Base-by-base conservation (phyloP, 2,113 vertebrate species). In the Oncorhynchus clarkii region DNA sequence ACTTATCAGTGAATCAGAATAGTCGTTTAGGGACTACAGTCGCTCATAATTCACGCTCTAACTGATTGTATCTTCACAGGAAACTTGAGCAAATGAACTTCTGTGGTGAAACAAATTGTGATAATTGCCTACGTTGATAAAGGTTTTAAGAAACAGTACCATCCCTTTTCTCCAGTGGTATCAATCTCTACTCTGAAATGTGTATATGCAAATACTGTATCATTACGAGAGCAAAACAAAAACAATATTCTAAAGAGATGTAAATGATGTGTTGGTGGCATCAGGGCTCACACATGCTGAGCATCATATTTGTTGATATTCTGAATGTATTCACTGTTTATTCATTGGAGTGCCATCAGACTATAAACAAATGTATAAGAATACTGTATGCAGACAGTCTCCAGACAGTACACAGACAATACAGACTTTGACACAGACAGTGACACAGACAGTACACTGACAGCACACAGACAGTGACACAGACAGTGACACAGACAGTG, bases 41-140 rank as follows among this genome's bases (percentile, higher is more conserved):
- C 72, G 57, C 75, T 73, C 62, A 74, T 51, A 77, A 73, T 76
- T 85, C 70, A 73, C 45, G 79, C 74, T 72, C 62, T 57, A 20
- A 67, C 24, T 72, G 59, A 75, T 29, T 65, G 62, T 75, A 57
- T 75, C 48, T 79, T 34, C 24, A 48, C 69, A 60, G 34, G 27
- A 84, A 78, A 72, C n/a, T 67, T 59, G 6, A 22, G 68, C 59
- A 77, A 84, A 64, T 84, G 76, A 81, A 80, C 26, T 66, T 49
- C 67, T 72, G 48, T n/a, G 71, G 51, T 34, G 29, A 57, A 77
- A 73, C 74, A 82, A 67, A 67, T 82, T 74, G 67, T 13, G 76
- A 75, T 80, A 75, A 86, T 77, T 74, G 69, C 22, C 71, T 71
- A 7, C 66, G 31, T 31, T 72, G 79, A 73, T 78, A 59, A 75